Evolutionary conservation across 2,797 vertebrate species (phyloP).

Genomic region (Danionella dracula): DNA sequence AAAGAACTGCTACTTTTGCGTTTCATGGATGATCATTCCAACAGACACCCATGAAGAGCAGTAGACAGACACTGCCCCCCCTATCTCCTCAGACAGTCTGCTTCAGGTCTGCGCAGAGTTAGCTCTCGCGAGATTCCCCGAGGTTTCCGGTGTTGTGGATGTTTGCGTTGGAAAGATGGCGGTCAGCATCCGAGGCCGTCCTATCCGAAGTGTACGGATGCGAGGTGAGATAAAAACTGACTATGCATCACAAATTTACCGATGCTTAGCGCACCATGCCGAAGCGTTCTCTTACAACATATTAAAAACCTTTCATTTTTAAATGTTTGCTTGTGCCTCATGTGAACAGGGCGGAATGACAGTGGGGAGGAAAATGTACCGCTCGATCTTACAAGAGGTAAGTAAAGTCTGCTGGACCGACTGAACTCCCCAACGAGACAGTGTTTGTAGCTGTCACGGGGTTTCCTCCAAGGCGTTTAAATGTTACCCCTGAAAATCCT

Average conservation of each 20-base stretch:
- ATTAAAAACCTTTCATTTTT: not conserved
- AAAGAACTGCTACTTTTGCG: too few relatives aligned
- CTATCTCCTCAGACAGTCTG: too few relatives aligned
- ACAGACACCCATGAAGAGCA: too few relatives aligned
- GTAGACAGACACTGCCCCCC: too few relatives aligned
- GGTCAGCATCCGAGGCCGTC: conserved; percentile 96
- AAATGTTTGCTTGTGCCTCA: conserved; percentile 40
- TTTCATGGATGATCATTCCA: too few relatives aligned
- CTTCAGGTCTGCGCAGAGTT: not conserved
- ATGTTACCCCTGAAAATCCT: too few relatives aligned
- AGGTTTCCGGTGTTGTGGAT: conserved; percentile 99
- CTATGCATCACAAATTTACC: not conserved
- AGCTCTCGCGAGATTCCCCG: conserved; percentile 85
- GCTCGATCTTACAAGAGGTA: conserved; percentile 95
- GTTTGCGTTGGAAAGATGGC: conserved; percentile 91
- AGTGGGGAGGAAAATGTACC: conserved; percentile 98
- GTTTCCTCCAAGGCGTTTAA: too few relatives aligned
- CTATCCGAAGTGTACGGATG: conserved; percentile 94
- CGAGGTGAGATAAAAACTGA: conserved; percentile 78
- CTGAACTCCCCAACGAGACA: not conserved
- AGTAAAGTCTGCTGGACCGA: conserved; percentile 48
- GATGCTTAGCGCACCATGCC: not conserved
- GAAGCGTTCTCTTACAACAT: conserved; percentile 13
- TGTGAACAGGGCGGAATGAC: conserved; percentile 93
- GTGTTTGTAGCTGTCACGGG: not conserved